These are phyloP conservation scores for Oligia latruncula DNA, from an alignment of 2,888 invertebrate genomes.

Conservation along the genomic window DNA sequence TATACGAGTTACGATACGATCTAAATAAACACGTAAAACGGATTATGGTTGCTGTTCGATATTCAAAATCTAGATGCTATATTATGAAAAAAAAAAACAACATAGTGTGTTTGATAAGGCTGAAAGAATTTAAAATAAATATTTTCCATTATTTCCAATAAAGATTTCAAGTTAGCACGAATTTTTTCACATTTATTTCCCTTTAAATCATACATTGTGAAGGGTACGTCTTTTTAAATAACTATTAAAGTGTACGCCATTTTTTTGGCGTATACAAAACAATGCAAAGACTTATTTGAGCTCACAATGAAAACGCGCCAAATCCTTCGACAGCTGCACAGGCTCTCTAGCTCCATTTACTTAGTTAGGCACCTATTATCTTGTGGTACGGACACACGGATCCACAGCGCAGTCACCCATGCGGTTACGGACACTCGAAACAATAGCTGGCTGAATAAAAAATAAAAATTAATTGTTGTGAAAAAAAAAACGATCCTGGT, in stretches of 20 bases:
- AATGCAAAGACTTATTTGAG: not conserved
- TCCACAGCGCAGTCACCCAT: constrained; percentile 59
- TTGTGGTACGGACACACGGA: constrained; percentile 71
- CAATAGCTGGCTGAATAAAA: constrained; percentile 17
- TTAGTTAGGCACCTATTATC: constrained; percentile 79
- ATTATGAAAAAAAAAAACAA: not conserved
- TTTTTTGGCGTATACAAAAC: not conserved
- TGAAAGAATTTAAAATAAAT: not conserved
- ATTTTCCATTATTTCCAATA: not conserved
- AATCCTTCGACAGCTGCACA: constrained; percentile 57
- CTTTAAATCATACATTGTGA: not conserved
- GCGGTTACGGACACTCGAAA: constrained; percentile 17
- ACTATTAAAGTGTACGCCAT: not conserved
- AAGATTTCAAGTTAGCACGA: not conserved
- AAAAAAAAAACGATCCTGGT: not conserved
- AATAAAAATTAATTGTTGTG: not conserved
- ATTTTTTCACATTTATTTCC: not conserved
- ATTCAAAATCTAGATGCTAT: not conserved
- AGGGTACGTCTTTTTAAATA: not conserved
- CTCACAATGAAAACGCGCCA: constrained; percentile 70
- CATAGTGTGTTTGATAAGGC: not conserved
- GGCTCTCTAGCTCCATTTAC: constrained; percentile 65
- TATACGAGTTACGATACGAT: not conserved
- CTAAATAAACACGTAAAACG: not conserved
- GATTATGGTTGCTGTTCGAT: not conserved